Evolutionary conservation across 2,113 vertebrate genomes (phyloP).

Genomic region (Semnornis frantzii): DNA sequence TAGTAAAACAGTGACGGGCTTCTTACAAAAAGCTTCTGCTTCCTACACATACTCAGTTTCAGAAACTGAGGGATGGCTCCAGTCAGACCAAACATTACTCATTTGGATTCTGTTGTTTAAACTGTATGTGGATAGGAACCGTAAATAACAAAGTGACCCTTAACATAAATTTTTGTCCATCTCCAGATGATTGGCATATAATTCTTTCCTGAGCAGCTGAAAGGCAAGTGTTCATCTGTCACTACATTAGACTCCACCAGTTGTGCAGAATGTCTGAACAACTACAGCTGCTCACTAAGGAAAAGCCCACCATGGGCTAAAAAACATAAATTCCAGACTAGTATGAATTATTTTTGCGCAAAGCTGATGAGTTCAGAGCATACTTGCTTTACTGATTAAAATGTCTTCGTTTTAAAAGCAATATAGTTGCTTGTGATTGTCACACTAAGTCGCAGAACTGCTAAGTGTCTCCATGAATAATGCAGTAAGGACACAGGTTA

Average conservation of each 20-base stretch:
- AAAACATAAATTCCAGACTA: background rate
- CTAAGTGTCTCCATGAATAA: constrained; percentile 9
- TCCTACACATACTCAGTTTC: background rate
- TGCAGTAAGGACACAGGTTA: constrained; percentile 4
- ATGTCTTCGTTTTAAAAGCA: background rate
- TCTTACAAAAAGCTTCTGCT: background rate
- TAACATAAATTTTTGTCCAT: background rate
- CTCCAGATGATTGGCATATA: constrained; percentile 6
- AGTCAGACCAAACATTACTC: background rate
- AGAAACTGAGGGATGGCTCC: background rate
- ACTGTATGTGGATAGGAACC: background rate
- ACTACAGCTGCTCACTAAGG: background rate
- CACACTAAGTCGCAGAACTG: background rate
- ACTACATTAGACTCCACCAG: background rate
- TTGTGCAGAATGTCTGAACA: background rate
- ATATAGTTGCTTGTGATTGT: background rate
- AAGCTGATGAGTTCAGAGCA: background rate
- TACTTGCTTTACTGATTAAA: background rate
- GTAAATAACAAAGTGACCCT: constrained; percentile 42
- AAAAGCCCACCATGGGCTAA: background rate
- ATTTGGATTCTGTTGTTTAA: constrained; percentile 33
- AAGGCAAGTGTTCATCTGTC: background rate
- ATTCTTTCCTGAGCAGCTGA: background rate
- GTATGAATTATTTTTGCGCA: background rate
- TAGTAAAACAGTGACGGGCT: background rate